Conservation (phyloP, 1,140 invertebrate genomes). For the Glossosoma conforme region DNA sequence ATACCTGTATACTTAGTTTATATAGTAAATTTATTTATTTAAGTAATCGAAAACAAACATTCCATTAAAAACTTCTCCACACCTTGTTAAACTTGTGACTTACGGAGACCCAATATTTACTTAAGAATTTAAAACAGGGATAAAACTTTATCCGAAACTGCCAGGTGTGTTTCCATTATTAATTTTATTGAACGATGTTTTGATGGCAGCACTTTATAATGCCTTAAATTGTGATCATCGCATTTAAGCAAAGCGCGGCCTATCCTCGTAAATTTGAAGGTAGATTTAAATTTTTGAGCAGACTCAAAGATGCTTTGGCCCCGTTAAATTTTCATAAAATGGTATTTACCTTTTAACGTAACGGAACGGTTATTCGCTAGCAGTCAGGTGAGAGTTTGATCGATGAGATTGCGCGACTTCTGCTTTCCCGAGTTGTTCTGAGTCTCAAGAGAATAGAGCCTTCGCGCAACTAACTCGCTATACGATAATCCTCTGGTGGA, state of each 20-base stretch:
- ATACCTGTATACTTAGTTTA: too few relatives aligned
- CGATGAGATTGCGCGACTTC: conserved; percentile 11
- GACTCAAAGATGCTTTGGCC: conserved; percentile 1
- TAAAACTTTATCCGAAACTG: neutral
- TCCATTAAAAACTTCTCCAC: too few relatives aligned
- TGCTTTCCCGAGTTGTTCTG: too few relatives aligned
- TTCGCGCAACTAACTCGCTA: too few relatives aligned
- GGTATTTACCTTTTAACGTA: conserved; percentile 23
- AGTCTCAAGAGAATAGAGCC: too few relatives aligned
- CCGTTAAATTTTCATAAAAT: conserved; percentile 24
- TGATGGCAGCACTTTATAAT: neutral
- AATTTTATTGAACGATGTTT: conserved; percentile 2
- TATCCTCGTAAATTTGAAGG: neutral
- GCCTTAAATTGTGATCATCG: neutral
- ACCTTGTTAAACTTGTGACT: too few relatives aligned
- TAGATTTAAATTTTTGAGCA: neutral
- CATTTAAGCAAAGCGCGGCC: neutral
- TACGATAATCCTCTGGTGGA: too few relatives aligned
- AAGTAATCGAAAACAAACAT: too few relatives aligned
- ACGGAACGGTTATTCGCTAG: neutral
- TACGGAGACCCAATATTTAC: too few relatives aligned
- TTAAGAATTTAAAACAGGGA: too few relatives aligned
- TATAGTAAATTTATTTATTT: too few relatives aligned
- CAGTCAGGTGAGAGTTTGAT: conserved; percentile 19
- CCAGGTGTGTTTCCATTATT: conserved; percentile 2